A percentile compares a stretch with the other conserved stretches of the same genome.
Conservation (phyloP, 2,113 vertebrate genomes). For the Nicator chloris region DNA sequence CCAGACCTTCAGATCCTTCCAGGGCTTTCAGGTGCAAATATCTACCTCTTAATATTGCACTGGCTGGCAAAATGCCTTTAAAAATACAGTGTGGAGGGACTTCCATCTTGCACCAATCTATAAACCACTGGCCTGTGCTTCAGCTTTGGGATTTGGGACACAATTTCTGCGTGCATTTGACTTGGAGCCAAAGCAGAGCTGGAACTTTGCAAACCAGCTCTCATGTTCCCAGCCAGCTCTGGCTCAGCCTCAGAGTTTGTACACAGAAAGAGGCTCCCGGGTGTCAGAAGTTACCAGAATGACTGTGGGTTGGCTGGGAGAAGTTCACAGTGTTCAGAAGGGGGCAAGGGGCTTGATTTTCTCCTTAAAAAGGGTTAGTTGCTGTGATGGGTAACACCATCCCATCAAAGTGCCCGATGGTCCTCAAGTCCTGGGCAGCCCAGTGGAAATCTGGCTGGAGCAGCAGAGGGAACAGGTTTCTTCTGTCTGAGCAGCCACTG, state of each 20-base stretch:
- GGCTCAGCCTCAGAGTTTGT: background rate
- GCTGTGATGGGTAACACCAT: background rate
- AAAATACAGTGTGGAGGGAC: background rate
- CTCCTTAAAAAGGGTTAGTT: background rate
- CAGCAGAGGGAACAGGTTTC: background rate
- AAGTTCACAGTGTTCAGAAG: background rate
- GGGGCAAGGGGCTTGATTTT: background rate
- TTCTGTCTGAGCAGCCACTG: accelerated
- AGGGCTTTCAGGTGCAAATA: background rate
- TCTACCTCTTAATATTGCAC: background rate
- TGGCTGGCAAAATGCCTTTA: background rate
- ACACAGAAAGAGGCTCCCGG: background rate
- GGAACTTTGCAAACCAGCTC: background rate
- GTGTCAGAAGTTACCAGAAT: background rate
- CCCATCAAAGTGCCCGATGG: background rate
- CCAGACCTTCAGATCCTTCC: background rate
- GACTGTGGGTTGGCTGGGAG: background rate
- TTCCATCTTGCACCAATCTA: background rate
- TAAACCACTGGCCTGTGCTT: background rate
- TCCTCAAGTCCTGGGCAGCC: accelerated
- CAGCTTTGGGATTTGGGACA: background rate
- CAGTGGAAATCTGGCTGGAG: background rate
- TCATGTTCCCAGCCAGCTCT: background rate
- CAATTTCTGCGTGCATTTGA: background rate
- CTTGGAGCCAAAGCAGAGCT: background rate